These are phyloP conservation scores for Cynoglossus semilaevis DNA, from an alignment of 2,113 vertebrate genomes.

Conservation along the genomic window DNA sequence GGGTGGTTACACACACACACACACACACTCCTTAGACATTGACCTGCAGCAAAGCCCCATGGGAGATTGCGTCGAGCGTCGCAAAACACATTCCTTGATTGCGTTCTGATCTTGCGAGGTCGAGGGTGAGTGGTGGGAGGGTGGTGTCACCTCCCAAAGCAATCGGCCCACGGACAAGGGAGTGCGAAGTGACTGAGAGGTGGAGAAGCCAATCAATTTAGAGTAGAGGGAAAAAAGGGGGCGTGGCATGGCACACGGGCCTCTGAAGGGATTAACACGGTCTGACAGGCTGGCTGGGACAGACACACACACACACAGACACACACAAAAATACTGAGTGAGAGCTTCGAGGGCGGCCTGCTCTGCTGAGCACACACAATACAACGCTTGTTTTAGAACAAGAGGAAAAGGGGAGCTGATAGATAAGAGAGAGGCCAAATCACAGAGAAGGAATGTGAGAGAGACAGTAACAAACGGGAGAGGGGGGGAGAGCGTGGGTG, in stretches of 20 bases:
- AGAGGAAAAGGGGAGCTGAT: conserved; percentile 57
- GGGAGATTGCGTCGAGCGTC: conserved; percentile 37
- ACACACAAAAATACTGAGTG: conserved; percentile 40
- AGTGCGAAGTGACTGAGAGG: conserved; percentile 41
- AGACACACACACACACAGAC: conserved; percentile 41
- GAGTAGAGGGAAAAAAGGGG: neutral
- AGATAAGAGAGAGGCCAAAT: conserved; percentile 62
- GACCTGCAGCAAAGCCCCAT: conserved; percentile 63
- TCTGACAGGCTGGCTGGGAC: conserved; percentile 69
- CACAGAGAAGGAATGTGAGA: conserved; percentile 54
- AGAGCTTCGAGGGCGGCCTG: conserved; percentile 55
- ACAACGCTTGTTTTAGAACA: conserved; percentile 64
- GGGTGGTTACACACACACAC: conserved; percentile 11
- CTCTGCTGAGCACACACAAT: conserved; percentile 73
- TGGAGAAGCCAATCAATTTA: conserved; percentile 39
- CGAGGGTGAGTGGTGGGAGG: conserved; percentile 15
- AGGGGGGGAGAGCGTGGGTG: conserved; percentile 1
- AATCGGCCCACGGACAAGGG: conserved; percentile 34
- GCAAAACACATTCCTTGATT: conserved; percentile 44
- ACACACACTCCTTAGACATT: conserved; percentile 31
- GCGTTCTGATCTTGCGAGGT: conserved; percentile 64
- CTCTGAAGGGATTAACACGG: conserved; percentile 72
- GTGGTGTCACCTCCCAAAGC: neutral
- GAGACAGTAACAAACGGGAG: conserved; percentile 1
- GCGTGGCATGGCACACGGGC: conserved; percentile 45